These are phyloP conservation scores for Luperina nickerlii DNA, from an alignment of 2,888 invertebrate genomes.

Conservation along the genomic window DNA sequence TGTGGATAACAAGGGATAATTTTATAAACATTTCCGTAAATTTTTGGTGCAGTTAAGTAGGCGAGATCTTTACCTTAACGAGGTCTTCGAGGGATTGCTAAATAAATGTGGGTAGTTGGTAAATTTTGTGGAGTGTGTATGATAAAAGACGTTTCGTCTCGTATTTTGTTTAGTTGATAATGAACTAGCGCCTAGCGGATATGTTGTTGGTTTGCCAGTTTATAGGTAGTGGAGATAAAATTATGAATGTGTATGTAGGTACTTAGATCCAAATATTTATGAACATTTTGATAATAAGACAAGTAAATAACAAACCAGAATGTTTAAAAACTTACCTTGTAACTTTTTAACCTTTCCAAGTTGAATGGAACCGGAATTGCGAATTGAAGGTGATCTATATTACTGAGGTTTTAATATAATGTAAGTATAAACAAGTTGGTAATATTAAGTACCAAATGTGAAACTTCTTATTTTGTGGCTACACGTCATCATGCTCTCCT, in stretches of 20 bases:
- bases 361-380: neutral
- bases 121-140: neutral
- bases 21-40: neutral
- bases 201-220: neutral
- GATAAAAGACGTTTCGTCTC: constrained; percentile 4
- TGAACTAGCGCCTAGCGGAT: neutral
- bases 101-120: constrained; percentile 52
- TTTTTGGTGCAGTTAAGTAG: constrained; percentile 14
- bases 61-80: constrained; percentile 67
- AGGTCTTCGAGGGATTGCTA: constrained; percentile 25
- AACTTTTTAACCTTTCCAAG: neutral
- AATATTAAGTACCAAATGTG: too few species aligned
- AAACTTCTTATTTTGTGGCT: too few species aligned
- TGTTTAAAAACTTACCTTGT: neutral
- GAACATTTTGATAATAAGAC: neutral
- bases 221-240: too few species aligned
- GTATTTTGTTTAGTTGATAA: neutral
- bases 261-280: neutral
- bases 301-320: neutral
- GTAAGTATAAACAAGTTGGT: too few species aligned
- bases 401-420: neutral
- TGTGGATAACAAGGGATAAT: neutral
- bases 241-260: neutral
- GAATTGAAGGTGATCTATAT: neutral
- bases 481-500: too few species aligned